Evolutionary conservation across 2,113 vertebrate genomes (phyloP).

Genomic region (Mesocricetus auratus): DNA sequence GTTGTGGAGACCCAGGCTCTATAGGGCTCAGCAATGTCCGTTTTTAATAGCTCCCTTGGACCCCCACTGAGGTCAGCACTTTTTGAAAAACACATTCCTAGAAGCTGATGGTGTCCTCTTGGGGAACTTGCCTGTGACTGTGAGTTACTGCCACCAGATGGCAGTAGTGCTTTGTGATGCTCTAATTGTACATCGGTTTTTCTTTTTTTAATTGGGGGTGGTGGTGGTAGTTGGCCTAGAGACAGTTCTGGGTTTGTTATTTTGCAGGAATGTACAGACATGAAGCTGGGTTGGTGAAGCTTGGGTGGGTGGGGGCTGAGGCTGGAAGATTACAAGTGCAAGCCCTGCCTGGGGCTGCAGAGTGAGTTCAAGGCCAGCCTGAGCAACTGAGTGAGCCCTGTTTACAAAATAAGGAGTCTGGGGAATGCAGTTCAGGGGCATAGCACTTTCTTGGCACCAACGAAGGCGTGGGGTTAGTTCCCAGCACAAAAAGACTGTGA

Average conservation of each 20-base stretch:
- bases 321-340: neutral
- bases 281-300: neutral
- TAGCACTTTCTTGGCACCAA: neutral
- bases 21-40: neutral
- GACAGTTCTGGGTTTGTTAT: neutral
- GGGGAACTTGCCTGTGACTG: conserved; percentile 55
- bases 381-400: neutral
- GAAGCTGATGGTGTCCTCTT: neutral
- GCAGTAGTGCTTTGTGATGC: conserved; percentile 50
- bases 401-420: neutral
- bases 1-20: neutral
- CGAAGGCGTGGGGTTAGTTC: neutral
- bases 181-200: neutral
- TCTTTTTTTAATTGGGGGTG: neutral
- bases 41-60: neutral
- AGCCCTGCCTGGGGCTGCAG: neutral
- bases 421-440: rapidly evolving
- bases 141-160: conserved; percentile 49
- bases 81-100: neutral
- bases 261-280: neutral
- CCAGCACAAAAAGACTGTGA: neutral
- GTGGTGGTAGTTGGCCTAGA: neutral
- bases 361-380: neutral
- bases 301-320: neutral
- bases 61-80: neutral